Percentiles rank a stretch among this genome's conserved stretches.
These are phyloP conservation scores for Spinus olivaceus DNA, from an alignment of 2,797 vertebrate genomes.

Conservation along the genomic window DNA sequence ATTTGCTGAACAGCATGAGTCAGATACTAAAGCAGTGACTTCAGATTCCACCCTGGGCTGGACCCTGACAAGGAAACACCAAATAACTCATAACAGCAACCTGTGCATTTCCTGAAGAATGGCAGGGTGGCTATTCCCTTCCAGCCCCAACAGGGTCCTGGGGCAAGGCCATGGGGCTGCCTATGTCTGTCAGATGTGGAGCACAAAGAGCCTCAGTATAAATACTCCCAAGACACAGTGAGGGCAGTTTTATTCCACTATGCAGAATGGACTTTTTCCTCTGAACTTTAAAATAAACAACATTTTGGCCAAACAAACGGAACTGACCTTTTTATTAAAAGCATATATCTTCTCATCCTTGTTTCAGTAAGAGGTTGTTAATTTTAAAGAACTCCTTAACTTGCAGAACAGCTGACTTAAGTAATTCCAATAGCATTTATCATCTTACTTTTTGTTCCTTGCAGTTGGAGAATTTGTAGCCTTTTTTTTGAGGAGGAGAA, in stretches of 20 bases:
- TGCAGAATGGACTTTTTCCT: background rate
- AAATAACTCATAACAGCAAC: background rate
- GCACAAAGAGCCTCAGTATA: background rate
- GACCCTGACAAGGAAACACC: background rate
- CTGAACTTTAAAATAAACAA: slow-evolving; percentile 29
- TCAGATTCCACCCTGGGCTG: background rate
- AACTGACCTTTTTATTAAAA: slow-evolving; percentile 19
- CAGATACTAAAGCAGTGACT: background rate
- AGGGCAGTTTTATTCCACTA: background rate
- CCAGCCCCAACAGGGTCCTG: background rate
- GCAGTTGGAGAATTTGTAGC: background rate
- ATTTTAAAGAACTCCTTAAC: background rate
- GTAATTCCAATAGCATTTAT: background rate
- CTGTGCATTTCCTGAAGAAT: accelerated
- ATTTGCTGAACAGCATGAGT: background rate
- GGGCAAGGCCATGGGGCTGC: background rate
- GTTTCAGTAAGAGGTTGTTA: background rate
- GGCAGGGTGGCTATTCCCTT: background rate
- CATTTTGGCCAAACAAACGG: slow-evolving; percentile 11
- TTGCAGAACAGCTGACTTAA: slow-evolving; percentile 4
- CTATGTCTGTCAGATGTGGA: background rate
- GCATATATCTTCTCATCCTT: background rate
- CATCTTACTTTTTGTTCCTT: background rate
- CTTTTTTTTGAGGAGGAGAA: background rate
- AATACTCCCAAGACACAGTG: background rate